Evolutionary conservation across 2,113 vertebrate species (phyloP), one percentile per base, ranked within the genome.

Genomic region (Epinephelus moara): DNA sequence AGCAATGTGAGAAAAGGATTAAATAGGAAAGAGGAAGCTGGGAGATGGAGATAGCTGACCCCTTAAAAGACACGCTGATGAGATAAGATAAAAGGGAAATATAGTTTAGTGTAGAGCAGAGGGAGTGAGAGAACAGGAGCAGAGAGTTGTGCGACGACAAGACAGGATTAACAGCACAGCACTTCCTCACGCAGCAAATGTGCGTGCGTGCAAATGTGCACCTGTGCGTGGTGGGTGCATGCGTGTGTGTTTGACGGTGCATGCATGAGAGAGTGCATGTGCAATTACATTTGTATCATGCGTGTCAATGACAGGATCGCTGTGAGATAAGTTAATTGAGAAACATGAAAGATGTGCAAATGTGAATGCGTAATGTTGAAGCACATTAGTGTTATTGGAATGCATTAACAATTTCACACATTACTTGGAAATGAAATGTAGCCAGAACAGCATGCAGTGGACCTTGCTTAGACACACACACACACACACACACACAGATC

Each of bases 121-220:
- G 74, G 59, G 79, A 87, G 78, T 21, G 53, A 47, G 80, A 75
- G 75, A 78, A 73, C 42, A 68, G 70, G 75, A 49, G 62, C 27
- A 66, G 62, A 83, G 82, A 76, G 70, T 70, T 45, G 81, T 30
- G 78, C 14, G 62, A 73, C 30, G 70, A 80, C 33, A 79, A 80
- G 82, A 66, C 78, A 62, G 67, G 82, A 87, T 81, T 86, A 86
- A 82, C 85, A 85, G 79, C 84, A 63, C 80, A 82, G 84, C 75
- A 27, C 40, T 80, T 78, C 79, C 18, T 63, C 76, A 69, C 70
- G 53, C 30, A 33, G 66, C 14, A 57, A 64, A 59, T 19, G 8
- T 45, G 64, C 27, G 27, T 25, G 25, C 55, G 45, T 45, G 73
- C 2, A 19, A 52, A 17, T 64, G 57, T 75, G 81, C 80, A 89